Conservation (phyloP, 2,113 vertebrate genomes). For the Rhinoderma darwinii region DNA sequence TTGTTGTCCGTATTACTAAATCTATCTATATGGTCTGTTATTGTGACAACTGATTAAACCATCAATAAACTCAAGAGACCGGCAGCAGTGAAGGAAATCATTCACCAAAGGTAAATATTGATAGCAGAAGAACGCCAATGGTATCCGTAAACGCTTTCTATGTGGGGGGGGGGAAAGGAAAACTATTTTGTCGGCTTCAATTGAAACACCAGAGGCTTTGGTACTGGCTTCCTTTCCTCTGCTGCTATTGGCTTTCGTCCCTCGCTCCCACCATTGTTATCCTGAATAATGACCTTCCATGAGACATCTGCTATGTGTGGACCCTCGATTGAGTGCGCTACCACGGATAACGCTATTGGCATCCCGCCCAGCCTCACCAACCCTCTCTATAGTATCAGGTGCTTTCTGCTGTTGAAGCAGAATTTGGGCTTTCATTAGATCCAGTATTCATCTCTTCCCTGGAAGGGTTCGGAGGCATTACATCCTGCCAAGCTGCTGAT, state of each 20-base stretch:
- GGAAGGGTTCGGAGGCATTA: constrained; percentile 24
- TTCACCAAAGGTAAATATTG: not conserved
- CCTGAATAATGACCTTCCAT: constrained; percentile 26
- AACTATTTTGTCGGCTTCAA: not conserved
- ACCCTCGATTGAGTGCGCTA: constrained; percentile 12
- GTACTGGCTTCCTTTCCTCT: not conserved
- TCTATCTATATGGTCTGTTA: not conserved
- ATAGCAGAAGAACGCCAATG: not conserved
- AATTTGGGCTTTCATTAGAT: constrained; percentile 26
- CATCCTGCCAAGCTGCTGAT: constrained; percentile 34
- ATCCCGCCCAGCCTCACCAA: not conserved
- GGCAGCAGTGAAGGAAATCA: not conserved
- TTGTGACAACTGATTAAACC: not conserved
- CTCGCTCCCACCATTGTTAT: constrained; percentile 21
- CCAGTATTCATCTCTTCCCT: constrained; percentile 38
- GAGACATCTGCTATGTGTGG: constrained; percentile 41
- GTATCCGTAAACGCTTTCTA: not conserved
- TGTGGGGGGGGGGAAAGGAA: not conserved
- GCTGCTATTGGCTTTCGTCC: not conserved
- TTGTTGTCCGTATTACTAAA: not conserved
- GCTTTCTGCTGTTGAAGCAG: constrained; percentile 1
- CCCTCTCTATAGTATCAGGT: constrained; percentile 10
- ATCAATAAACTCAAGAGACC: not conserved
- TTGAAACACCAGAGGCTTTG: not conserved
- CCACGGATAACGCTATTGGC: constrained; percentile 39